These are phyloP conservation scores for Apotomis capreana DNA, from an alignment of 2,888 invertebrate genomes.

Conservation along the genomic window DNA sequence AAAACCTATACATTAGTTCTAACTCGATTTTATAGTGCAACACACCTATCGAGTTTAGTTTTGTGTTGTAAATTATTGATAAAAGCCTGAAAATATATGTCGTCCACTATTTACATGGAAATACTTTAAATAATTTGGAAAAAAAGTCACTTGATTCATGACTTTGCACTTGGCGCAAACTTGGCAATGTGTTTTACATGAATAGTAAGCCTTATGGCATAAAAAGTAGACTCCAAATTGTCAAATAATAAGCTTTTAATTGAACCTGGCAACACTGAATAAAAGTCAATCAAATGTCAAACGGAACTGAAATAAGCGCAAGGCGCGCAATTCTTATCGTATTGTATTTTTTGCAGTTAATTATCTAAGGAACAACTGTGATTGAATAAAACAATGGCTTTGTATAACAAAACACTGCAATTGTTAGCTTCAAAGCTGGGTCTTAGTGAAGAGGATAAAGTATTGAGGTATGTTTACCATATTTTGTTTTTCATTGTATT, in stretches of 20 bases:
- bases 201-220: conserved; percentile 22
- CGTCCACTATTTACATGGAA: background rate
- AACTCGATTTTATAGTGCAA: background rate
- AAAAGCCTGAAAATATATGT: background rate
- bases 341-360: background rate
- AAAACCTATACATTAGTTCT: background rate
- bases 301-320: background rate
- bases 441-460: conserved; percentile 67
- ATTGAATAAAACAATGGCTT: conserved; percentile 56
- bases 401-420: conserved; percentile 63
- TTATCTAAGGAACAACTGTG: conserved; percentile 30
- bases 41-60: background rate
- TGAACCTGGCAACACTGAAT: conserved; percentile 17
- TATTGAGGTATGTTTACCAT: conserved; percentile 61
- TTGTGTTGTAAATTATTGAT: background rate
- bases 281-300: background rate
- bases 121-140: background rate
- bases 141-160: background rate
- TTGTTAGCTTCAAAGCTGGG: conserved; percentile 72
- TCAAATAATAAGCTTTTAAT: background rate
- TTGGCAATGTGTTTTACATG: conserved; percentile 2
- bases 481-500: background rate
- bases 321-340: conserved; percentile 12
- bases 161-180: conserved; percentile 18
- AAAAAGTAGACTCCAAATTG: conserved; percentile 1